A percentile compares a stretch with the other conserved stretches of the same genome.
These are phyloP conservation scores for Drosophila barbarae DNA, from an alignment of 2,888 invertebrate species.

Conservation along the genomic window DNA sequence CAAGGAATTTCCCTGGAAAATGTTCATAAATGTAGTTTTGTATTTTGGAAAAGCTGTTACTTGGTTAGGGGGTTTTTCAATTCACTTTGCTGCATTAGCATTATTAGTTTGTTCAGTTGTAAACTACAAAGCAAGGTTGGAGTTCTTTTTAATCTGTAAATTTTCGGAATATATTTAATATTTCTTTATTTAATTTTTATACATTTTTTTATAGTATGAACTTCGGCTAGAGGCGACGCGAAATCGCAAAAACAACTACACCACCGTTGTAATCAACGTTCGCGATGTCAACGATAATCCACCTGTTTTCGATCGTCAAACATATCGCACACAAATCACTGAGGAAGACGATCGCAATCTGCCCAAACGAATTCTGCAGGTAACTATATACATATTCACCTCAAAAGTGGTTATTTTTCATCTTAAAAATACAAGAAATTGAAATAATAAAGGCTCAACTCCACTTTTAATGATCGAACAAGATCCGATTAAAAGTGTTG, in stretches of 20 bases:
- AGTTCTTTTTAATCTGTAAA: background rate
- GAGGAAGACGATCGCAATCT: conserved; percentile 96
- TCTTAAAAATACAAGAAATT: background rate
- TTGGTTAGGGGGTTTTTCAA: background rate
- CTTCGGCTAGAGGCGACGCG: conserved; percentile 95
- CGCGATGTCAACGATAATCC: conserved; percentile 94
- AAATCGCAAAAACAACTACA: conserved; percentile 97
- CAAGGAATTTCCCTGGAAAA: background rate
- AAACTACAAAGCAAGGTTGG: background rate
- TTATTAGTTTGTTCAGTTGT: background rate
- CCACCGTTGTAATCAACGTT: conserved; percentile 96
- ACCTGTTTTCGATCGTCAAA: conserved; percentile 96
- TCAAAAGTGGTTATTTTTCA: conserved; percentile 80
- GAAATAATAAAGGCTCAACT: too few relatives aligned
- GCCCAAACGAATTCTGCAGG: conserved; percentile 95
- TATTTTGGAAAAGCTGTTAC: background rate
- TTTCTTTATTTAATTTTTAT: background rate
- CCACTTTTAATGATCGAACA: background rate
- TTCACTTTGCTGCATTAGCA: background rate
- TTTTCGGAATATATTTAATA: background rate
- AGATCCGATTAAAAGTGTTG: conserved; percentile 81
- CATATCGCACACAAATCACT: conserved; percentile 96
- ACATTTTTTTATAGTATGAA: conserved; percentile 86
- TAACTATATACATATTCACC: background rate
- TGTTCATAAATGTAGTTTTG: conserved; percentile 6